A percentile compares a stretch with the other conserved stretches of the same genome.
Conservation (phyloP, 1,140 invertebrate species). For the Achatina immaculata region DNA sequence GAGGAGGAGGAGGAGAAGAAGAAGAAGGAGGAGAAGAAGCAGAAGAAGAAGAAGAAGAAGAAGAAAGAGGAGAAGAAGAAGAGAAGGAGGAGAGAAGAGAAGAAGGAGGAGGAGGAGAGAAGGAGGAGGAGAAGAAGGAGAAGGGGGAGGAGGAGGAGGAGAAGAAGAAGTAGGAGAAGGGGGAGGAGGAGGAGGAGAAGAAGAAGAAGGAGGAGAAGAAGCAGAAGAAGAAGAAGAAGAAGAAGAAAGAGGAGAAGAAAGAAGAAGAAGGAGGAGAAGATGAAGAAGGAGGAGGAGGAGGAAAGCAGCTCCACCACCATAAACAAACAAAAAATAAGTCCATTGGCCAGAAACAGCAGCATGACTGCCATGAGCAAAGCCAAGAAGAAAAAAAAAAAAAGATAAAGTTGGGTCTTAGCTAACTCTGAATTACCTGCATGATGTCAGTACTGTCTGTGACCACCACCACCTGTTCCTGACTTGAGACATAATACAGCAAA, state of each 20-base stretch:
- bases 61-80: background rate
- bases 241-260: too few species aligned
- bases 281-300: too few species aligned
- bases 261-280: too few species aligned
- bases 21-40: background rate
- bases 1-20: background rate
- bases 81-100: background rate
- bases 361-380: background rate
- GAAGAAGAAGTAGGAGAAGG: background rate
- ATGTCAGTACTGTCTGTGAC: too few species aligned
- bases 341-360: too few species aligned
- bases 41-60: too few species aligned
- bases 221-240: too few species aligned
- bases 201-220: background rate
- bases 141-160: background rate
- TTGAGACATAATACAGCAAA: too few species aligned
- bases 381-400: background rate
- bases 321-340: too few species aligned
- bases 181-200: background rate
- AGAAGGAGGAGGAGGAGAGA: constrained; percentile 1
- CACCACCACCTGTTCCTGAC: too few species aligned
- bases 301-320: too few species aligned
- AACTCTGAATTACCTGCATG: too few species aligned
- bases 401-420: background rate
- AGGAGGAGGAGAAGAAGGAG: background rate